phyloP scores from a whole-genome alignment of 2,797 vertebrate genomes.

The Gallirallus australis region DNA sequence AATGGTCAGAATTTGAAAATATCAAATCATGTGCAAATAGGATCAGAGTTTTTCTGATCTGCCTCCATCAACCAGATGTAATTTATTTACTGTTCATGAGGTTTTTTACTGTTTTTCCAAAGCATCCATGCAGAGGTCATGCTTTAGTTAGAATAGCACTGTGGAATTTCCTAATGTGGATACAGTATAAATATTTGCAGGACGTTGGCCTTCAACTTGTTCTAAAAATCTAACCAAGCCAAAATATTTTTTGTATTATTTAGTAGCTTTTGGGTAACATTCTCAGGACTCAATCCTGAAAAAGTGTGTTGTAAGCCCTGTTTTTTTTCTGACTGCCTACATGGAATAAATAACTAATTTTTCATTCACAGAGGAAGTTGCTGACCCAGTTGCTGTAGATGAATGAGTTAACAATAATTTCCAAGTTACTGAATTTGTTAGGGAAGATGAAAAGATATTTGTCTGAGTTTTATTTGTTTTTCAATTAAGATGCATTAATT shows the following conservation, averaged over 20 bases:
- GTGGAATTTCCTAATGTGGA: background rate
- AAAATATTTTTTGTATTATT: background rate
- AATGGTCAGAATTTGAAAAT: background rate
- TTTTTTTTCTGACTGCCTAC: background rate
- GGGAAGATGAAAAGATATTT: background rate
- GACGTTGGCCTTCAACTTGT: background rate
- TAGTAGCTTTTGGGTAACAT: background rate
- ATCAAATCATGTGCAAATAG: background rate
- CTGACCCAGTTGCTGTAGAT: background rate
- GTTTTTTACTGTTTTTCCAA: background rate
- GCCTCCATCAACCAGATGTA: background rate
- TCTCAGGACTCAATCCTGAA: background rate
- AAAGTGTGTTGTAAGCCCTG: background rate
- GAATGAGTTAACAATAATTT: background rate
- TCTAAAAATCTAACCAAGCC: background rate
- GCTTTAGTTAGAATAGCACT: background rate
- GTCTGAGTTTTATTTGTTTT: background rate
- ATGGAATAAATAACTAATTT: background rate
- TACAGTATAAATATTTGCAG: background rate
- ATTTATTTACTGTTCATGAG: fast-evolving
- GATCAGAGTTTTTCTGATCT: background rate
- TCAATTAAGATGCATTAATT: background rate
- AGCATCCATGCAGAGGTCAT: fast-evolving
- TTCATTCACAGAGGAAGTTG: background rate
- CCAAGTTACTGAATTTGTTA: background rate